These are phyloP conservation scores for Balaeniceps rex DNA, from an alignment of 2,113 vertebrate genomes.

Conservation along the genomic window DNA sequence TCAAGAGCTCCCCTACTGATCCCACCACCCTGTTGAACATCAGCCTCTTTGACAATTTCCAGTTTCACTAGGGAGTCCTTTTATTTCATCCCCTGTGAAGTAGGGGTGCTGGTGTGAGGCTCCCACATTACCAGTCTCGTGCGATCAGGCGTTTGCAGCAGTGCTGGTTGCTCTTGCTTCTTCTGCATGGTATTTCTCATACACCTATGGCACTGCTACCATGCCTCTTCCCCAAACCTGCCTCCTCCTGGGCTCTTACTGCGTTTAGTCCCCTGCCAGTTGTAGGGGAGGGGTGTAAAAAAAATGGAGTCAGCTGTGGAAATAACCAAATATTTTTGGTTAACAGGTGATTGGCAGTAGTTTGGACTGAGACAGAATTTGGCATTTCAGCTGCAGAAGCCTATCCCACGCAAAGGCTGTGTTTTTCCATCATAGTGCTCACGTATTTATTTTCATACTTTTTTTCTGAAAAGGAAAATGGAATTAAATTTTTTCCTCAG, in stretches of 20 bases:
- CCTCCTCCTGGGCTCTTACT: not conserved
- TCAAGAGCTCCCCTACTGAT: not conserved
- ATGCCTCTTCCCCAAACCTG: not conserved
- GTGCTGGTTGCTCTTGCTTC: not conserved
- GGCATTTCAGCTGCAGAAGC: not conserved
- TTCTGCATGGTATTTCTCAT: not conserved
- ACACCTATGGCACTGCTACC: not conserved
- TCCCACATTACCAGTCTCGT: not conserved
- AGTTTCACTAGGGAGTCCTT: not conserved
- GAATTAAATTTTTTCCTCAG: not conserved
- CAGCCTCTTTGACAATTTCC: not conserved
- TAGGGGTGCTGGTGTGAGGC: not conserved
- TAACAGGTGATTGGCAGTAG: not conserved
- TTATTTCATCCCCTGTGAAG: not conserved
- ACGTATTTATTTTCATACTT: not conserved
- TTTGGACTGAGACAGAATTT: not conserved
- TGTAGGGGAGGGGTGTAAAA: not conserved
- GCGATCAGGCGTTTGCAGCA: not conserved
- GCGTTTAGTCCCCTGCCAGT: not conserved
- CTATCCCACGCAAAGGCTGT: not conserved
- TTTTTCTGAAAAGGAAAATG: not conserved
- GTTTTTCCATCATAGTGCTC: not conserved
- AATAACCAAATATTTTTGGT: not conserved
- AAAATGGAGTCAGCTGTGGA: not conserved
- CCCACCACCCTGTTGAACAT: rapidly evolving